Conservation (phyloP, 2,113 vertebrate genomes). For the Labeo catla region DNA sequence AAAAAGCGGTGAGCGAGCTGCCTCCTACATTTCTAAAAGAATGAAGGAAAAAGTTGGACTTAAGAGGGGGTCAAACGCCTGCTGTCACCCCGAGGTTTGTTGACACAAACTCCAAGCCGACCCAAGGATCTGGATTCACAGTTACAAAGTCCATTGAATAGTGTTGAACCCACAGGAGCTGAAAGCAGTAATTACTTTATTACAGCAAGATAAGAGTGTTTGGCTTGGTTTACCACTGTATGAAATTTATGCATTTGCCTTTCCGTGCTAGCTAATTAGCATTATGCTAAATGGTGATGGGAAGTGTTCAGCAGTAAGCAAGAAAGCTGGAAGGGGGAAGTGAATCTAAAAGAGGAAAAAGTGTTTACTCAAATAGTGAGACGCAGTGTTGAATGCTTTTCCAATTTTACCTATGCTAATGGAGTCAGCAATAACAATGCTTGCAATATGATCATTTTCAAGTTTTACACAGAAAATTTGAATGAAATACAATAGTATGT, state of each 20-base stretch:
- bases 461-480: neutral
- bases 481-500: too few relatives aligned
- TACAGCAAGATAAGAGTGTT: neutral
- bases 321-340: neutral
- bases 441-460: neutral
- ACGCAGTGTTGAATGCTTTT: neutral
- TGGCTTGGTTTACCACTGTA: neutral
- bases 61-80: slow-evolving; percentile 12
- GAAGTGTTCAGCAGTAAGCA: neutral
- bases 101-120: slow-evolving; percentile 17
- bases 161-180: neutral
- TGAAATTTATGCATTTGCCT: neutral
- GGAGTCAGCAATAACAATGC: neutral
- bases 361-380: slow-evolving; percentile 12
- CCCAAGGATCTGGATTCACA: neutral
- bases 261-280: neutral
- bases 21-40: slow-evolving; percentile 26
- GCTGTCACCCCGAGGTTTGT: slow-evolving; percentile 1
- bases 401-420: neutral
- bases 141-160: neutral
- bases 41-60: slow-evolving; percentile 16
- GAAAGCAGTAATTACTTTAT: slow-evolving; percentile 32
- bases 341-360: slow-evolving; percentile 44
- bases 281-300: slow-evolving; percentile 27
- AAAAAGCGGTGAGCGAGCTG: slow-evolving; percentile 53